A percentile compares a stretch with the other conserved stretches of the same genome.
phyloP scores from a whole-genome alignment of 2,888 invertebrate genomes.

The Macaria notata region DNA sequence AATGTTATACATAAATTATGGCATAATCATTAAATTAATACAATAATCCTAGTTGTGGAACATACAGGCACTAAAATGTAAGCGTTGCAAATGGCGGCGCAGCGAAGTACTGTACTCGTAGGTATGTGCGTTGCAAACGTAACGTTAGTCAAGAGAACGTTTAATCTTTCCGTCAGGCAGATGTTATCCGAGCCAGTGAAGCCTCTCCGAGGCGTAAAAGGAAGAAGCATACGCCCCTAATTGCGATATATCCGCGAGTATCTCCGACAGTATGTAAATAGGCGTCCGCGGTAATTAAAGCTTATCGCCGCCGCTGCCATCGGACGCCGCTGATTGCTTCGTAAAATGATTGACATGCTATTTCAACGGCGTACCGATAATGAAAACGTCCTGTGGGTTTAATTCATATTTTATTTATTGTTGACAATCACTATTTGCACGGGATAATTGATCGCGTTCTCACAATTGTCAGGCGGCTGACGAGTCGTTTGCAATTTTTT shows the following conservation, averaged over 20 bases:
- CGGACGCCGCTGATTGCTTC: conserved; percentile 68
- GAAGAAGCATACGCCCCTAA: conserved; percentile 74
- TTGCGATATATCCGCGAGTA: conserved; percentile 76
- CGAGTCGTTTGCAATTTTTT: conserved; percentile 70
- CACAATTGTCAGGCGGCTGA: conserved; percentile 77
- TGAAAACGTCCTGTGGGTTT: conserved; percentile 70
- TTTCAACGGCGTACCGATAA: conserved; percentile 74
- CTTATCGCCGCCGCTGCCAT: conserved; percentile 73
- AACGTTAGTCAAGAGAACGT: conserved; percentile 53
- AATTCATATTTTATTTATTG: conserved; percentile 72
- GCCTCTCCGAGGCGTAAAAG: conserved; percentile 66
- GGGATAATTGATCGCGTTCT: conserved; percentile 80
- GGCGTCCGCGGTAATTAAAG: conserved; percentile 78
- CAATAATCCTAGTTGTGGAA: no score
- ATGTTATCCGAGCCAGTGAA: conserved; percentile 67
- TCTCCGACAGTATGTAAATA: conserved; percentile 79
- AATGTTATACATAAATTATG: no score
- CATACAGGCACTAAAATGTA: no score
- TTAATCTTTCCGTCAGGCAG: conserved; percentile 72
- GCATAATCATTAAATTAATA: no score
- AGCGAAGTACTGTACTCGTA: no score
- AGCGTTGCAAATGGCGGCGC: no score
- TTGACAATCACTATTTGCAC: conserved; percentile 78
- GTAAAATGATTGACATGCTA: conserved; percentile 79
- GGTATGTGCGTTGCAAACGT: conserved; percentile 48